phyloP scores from a whole-genome alignment of 2,797 vertebrate species.

The Tadarida brasiliensis region DNA sequence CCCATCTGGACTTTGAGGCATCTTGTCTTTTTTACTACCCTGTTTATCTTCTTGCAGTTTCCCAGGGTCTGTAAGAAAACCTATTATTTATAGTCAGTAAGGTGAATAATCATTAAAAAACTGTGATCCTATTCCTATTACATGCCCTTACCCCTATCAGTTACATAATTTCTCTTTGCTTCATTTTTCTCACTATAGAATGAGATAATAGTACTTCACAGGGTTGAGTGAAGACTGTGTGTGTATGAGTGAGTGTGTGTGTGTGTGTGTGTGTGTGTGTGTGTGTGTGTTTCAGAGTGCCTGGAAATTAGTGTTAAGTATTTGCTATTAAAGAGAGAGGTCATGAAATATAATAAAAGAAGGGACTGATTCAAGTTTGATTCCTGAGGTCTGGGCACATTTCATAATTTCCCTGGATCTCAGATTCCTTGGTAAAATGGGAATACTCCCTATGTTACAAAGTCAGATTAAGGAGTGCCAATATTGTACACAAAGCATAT shows the following conservation, averaged over 20 bases:
- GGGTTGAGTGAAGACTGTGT: not conserved
- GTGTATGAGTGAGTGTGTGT: not conserved
- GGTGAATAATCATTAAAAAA: too few species aligned
- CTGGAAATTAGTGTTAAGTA: not conserved
- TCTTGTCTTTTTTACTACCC: too few species aligned
- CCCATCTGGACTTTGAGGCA: too few species aligned
- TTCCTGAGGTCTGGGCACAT: not conserved
- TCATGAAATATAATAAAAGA: not conserved
- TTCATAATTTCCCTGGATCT: not conserved
- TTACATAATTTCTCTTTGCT: not conserved
- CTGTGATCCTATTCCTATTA: too few species aligned
- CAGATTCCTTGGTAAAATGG: not conserved
- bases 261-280: not conserved
- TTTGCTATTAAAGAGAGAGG: not conserved
- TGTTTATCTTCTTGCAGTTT: too few species aligned
- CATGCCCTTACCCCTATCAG: too few species aligned
- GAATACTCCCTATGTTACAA: not conserved
- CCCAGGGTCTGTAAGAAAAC: too few species aligned
- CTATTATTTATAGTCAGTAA: too few species aligned
- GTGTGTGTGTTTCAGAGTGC: not conserved
- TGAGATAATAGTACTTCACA: not conserved
- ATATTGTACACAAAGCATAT: not conserved
- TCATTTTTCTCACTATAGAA: constrained; percentile 14
- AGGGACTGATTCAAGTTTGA: not conserved
- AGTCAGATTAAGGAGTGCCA: not conserved